Base-by-base conservation (phyloP, 2,113 vertebrate species). In the Anguilla japonica region DNA sequence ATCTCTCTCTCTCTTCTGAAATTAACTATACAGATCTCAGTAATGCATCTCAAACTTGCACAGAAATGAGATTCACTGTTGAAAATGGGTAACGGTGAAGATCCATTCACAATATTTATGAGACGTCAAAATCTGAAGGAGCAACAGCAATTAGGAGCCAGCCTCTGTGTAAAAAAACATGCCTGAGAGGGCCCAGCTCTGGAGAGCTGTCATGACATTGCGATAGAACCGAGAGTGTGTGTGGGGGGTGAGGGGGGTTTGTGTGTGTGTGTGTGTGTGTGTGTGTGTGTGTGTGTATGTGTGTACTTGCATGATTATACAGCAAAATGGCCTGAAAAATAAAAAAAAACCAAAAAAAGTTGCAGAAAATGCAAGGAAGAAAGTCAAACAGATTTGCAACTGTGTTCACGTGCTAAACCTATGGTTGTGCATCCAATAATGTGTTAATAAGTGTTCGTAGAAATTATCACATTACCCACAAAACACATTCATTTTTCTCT, bases 141-240 rank as follows among this genome's bases (percentile, higher is more conserved):
- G 89, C 92, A 89, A 86, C 85, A 83, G 92, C 92, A 94, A 94
- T 95, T 94, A 94, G 89, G 83, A 92, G 84, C 92, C 90, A 91
- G 93, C 89, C 84, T 89, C 88, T 89, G 82, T 92, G 91, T 92
- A 92, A 92, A 91, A 92, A 91, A 92, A 93, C 94, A 87, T 90
- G 89, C 90, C 88, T 89, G 93, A 94, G 94, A 93, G 90, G 90
- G 93, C 89, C 93, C 93, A 93, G 88, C 86, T 84, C 84, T 89
- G 85, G 90, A 75, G 71, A 75, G 34, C 8, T n/a, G n/a, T 75
- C 26, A 20, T 11, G 5, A 75, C 20, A 14, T 26, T 75, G 71
- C 1, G 0, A 34, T 9, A 67, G 20, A 22, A 67, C 50, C 8
- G 13, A 13, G 9, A 9, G 11, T 53, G 50, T 53, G 50, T 53